Percentiles rank a stretch among this genome's conserved stretches.
These are phyloP conservation scores for Phoeniculus purpureus DNA, from an alignment of 2,797 vertebrate species.

Conservation along the genomic window DNA sequence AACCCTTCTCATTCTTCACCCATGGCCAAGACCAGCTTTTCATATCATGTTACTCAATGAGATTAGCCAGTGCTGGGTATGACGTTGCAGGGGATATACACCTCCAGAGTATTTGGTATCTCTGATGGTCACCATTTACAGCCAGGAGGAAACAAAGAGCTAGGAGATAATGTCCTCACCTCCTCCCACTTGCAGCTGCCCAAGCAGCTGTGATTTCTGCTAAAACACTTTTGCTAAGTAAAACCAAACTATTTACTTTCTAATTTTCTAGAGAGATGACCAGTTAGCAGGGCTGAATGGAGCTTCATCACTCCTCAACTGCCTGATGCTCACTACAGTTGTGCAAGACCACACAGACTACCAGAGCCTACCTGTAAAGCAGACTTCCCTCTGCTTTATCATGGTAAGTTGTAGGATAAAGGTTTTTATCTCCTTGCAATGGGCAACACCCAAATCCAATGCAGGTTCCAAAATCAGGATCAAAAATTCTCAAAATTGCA, in stretches of 20 bases:
- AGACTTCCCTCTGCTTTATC: not conserved
- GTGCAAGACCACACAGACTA: not conserved
- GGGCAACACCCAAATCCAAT: not conserved
- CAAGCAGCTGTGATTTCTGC: not conserved
- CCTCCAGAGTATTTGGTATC: not conserved
- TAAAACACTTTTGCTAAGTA: not conserved
- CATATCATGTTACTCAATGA: not conserved
- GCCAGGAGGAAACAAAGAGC: not conserved
- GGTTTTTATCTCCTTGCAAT: not conserved
- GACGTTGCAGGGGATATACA: not conserved
- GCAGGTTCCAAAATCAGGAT: not conserved
- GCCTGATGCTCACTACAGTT: rapidly evolving
- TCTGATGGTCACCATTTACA: not conserved
- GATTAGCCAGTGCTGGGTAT: not conserved
- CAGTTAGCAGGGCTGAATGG: not conserved
- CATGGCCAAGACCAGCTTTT: not conserved
- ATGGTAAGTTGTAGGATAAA: not conserved
- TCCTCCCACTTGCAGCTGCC: not conserved
- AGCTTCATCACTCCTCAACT: not conserved
- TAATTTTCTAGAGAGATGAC: not conserved
- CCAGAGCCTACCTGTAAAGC: not conserved
- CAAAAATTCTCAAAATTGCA: rapidly evolving
- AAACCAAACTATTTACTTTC: not conserved
- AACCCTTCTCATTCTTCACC: not conserved
- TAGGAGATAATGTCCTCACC: not conserved